phyloP scores from a whole-genome alignment of 2,797 vertebrate species.

The Pangasius mekongensis region DNA sequence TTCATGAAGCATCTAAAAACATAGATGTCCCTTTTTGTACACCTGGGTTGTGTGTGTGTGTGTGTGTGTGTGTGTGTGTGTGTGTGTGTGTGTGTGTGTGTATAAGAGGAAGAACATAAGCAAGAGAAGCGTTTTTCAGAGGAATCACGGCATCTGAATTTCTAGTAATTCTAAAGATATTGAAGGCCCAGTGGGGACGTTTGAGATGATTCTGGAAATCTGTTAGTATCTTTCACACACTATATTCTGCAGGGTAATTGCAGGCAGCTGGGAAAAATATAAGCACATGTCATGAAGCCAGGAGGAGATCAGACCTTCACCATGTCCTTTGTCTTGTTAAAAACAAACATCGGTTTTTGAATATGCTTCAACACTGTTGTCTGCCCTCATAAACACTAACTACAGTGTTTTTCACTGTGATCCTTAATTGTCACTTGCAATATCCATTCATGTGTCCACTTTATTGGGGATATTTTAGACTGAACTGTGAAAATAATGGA shows the following conservation, averaged over 20 bases:
- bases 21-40: too few species aligned
- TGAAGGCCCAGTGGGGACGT: slow-evolving; percentile 32
- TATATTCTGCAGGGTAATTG: slow-evolving; percentile 54
- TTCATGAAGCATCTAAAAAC: too few species aligned
- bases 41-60: too few species aligned
- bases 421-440: background rate
- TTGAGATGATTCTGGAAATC: slow-evolving; percentile 48
- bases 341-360: background rate
- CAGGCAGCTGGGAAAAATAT: slow-evolving; percentile 53
- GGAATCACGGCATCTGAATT: slow-evolving; percentile 28
- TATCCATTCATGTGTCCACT: background rate
- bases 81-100: too few species aligned
- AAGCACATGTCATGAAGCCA: slow-evolving; percentile 12
- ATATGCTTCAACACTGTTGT: background rate
- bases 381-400: background rate
- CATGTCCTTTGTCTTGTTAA: background rate
- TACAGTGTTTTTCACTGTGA: background rate
- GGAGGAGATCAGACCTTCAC: background rate
- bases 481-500: background rate
- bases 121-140: background rate
- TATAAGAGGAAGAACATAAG: background rate
- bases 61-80: too few species aligned
- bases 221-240: slow-evolving; percentile 40
- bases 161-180: slow-evolving; percentile 32
- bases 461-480: background rate